These are phyloP conservation scores for Leptoteleia sp. DNA, from an alignment of 1,140 invertebrate species.

Conservation along the genomic window DNA sequence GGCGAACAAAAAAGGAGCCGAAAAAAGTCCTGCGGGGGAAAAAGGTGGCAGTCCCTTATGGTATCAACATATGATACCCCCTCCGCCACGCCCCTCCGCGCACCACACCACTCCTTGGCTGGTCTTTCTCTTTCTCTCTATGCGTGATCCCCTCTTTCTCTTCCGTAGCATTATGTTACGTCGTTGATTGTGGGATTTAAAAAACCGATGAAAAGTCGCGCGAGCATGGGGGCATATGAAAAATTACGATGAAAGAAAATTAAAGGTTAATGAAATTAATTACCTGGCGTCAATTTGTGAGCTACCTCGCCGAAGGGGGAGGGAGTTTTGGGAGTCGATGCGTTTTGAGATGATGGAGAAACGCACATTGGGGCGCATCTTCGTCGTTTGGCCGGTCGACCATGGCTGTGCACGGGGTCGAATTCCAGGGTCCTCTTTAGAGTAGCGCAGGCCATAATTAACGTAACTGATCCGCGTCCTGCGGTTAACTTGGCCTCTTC, in stretches of 20 bases:
- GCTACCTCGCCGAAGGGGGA: conserved; percentile 89
- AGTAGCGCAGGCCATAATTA: conserved; percentile 96
- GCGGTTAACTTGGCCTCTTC: conserved; percentile 45
- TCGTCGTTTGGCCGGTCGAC: conserved; percentile 91
- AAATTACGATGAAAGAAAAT: conserved; percentile 1
- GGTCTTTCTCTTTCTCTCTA: conserved; percentile 2
- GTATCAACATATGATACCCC: conserved; percentile 79
- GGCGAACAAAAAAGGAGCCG: conserved; percentile 2
- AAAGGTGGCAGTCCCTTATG: conserved; percentile 65
- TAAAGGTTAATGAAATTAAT: conserved; percentile 74
- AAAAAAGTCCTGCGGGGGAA: conserved; percentile 3
- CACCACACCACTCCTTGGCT: conserved; percentile 5
- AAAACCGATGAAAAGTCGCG: neutral
- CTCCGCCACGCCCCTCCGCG: conserved; percentile 62
- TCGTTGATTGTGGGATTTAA: conserved; percentile 8
- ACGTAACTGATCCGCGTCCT: conserved; percentile 48
- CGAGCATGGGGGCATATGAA: too few species aligned
- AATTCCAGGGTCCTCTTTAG: conserved; percentile 96
- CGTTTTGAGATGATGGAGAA: conserved; percentile 85
- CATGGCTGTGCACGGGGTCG: conserved; percentile 91
- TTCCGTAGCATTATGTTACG: neutral
- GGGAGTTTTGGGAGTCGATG: conserved; percentile 78
- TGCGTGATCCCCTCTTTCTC: neutral
- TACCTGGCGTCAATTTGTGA: conserved; percentile 93
- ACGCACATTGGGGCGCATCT: conserved; percentile 92